Percentiles rank a stretch among this genome's conserved stretches.
Evolutionary conservation across 2,888 invertebrate species (phyloP).

Genomic region (Helobdella robusta): DNA sequence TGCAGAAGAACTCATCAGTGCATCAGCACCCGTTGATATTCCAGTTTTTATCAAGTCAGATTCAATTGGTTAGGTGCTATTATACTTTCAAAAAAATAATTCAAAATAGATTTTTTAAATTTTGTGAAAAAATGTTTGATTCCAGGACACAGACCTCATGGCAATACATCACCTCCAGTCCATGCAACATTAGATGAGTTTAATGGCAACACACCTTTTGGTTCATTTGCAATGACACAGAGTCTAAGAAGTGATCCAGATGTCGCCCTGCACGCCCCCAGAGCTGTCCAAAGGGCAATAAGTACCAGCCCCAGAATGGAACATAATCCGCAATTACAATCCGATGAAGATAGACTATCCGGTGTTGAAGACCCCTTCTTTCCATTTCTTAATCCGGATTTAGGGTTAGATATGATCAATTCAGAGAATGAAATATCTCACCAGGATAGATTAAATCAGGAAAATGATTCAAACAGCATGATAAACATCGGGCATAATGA

Average conservation of each 20-base stretch:
- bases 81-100: too few relatives aligned
- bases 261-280: neutral
- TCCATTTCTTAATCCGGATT: constrained; percentile 21
- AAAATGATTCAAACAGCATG: too few relatives aligned
- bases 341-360: neutral
- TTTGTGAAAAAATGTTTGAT: too few relatives aligned
- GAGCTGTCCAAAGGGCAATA: constrained; percentile 14
- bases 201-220: constrained; percentile 15
- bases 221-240: constrained; percentile 16
- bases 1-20: constrained; percentile 13
- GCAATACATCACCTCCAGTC: neutral
- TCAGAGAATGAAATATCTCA: neutral
- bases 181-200: constrained; percentile 3
- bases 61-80: neutral
- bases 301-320: constrained; percentile 20
- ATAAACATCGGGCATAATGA: too few relatives aligned
- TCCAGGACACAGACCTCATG: neutral
- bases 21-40: constrained; percentile 18
- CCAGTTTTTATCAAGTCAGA: too few relatives aligned
- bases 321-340: neutral
- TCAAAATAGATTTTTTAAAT: too few relatives aligned
- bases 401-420: constrained; percentile 3
- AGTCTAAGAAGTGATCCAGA: constrained; percentile 13
- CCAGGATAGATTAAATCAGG: neutral
- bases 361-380: constrained; percentile 20